phyloP scores from a whole-genome alignment of 2,888 invertebrate genomes.

The Xestia sexstrigata region DNA sequence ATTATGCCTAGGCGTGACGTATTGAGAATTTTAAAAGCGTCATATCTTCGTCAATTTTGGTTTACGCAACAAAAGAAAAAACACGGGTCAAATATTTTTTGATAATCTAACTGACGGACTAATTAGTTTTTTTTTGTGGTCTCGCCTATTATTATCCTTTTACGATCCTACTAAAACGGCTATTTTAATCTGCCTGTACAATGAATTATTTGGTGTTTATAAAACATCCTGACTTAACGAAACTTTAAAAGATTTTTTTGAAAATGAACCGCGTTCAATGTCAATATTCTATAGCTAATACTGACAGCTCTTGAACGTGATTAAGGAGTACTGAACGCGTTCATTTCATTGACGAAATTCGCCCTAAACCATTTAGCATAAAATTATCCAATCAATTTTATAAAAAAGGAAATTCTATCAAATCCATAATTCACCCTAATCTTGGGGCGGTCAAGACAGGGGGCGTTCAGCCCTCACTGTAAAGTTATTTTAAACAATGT shows the following conservation, averaged over 20 bases:
- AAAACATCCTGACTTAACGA: not conserved
- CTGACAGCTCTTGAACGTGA: not conserved
- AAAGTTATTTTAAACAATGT: constrained; percentile 87
- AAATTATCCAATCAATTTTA: constrained; percentile 54
- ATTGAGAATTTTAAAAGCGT: too few relatives aligned
- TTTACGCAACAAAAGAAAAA: too few relatives aligned
- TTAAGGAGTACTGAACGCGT: not conserved
- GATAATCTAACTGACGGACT: too few relatives aligned
- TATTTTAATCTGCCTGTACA: not conserved
- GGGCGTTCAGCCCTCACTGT: constrained; percentile 80
- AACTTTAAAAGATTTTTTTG: not conserved
- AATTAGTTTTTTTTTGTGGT: too few relatives aligned
- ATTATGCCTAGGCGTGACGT: too few relatives aligned
- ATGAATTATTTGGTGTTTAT: not conserved
- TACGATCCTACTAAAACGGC: too few relatives aligned
- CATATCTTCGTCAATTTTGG: too few relatives aligned
- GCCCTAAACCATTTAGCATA: constrained; percentile 35
- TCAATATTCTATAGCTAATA: too few relatives aligned
- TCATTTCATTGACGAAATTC: not conserved
- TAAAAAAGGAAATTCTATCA: constrained; percentile 36
- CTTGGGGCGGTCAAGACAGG: constrained; percentile 70
- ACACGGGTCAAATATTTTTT: too few relatives aligned
- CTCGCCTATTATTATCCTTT: too few relatives aligned
- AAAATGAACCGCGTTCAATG: too few relatives aligned
- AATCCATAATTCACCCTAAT: constrained; percentile 65